phyloP scores from a whole-genome alignment of 2,113 vertebrate species.

The Archilochus colubris region DNA sequence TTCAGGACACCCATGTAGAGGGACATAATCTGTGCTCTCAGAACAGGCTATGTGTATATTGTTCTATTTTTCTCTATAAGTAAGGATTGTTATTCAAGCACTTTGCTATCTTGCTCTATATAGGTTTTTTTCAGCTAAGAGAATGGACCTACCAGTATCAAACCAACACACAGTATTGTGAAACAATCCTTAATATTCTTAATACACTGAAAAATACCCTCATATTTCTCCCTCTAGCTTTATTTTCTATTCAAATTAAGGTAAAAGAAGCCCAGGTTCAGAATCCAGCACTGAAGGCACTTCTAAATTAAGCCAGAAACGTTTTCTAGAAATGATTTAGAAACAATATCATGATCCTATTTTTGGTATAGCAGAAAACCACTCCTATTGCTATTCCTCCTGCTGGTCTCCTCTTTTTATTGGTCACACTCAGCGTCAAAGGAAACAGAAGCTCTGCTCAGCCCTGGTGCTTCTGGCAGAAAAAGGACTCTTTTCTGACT shows the following conservation, averaged over 20 bases:
- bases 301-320: slow-evolving; percentile 23
- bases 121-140: not conserved
- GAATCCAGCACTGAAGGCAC: not conserved
- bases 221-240: not conserved
- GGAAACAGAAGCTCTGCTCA: not conserved
- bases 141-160: not conserved
- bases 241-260: not conserved
- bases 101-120: not conserved
- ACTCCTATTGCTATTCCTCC: slow-evolving; percentile 21
- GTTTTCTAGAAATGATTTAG: slow-evolving; percentile 47
- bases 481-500: not conserved
- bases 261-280: not conserved
- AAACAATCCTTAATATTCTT: not conserved
- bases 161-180: not conserved
- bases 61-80: not conserved
- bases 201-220: not conserved
- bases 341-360: not conserved
- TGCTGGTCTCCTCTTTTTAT: not conserved
- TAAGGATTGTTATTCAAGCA: not conserved
- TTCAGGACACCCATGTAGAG: not conserved
- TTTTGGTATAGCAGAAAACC: slow-evolving; percentile 11
- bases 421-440: not conserved
- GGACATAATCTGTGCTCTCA: not conserved
- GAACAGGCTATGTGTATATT: not conserved
- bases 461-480: not conserved